These are phyloP conservation scores for Halichoerus grypus DNA, from an alignment of 2,113 vertebrate genomes.

Conservation along the genomic window DNA sequence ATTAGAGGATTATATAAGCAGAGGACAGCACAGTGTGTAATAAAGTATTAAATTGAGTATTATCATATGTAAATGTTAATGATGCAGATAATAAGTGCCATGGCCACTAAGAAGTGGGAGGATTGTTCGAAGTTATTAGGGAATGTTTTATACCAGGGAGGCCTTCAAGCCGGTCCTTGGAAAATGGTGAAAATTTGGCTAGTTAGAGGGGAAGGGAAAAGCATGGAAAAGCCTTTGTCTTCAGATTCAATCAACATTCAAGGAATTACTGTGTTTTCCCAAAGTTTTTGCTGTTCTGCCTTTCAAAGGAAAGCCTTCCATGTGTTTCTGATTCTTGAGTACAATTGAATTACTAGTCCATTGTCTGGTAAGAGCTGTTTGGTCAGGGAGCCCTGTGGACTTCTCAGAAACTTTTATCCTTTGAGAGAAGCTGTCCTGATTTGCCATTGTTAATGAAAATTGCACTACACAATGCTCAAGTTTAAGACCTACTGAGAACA, in stretches of 20 bases:
- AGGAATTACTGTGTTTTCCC: conserved; percentile 59
- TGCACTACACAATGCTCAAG: conserved; percentile 59
- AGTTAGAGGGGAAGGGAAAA: background rate
- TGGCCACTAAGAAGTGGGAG: background rate
- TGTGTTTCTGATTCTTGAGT: conserved; percentile 65
- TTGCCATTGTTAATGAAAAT: conserved; percentile 80
- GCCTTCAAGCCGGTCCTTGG: background rate
- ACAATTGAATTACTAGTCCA: conserved; percentile 74
- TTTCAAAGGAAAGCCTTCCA: conserved; percentile 63
- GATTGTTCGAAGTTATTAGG: background rate
- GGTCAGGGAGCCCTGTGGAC: conserved; percentile 61
- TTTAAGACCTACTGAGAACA: conserved; percentile 76
- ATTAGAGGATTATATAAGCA: background rate
- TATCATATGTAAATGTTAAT: background rate
- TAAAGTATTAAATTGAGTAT: conserved; percentile 5
- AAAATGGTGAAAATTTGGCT: conserved; percentile 21
- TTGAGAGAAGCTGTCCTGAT: conserved; percentile 79
- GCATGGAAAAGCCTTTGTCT: conserved; percentile 31
- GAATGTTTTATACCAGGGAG: background rate
- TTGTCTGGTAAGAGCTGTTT: conserved; percentile 77
- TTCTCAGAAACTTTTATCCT: conserved; percentile 76
- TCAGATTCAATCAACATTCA: conserved; percentile 49
- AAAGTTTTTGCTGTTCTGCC: conserved; percentile 29
- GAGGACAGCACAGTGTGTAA: background rate
- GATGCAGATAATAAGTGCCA: background rate